Evolutionary conservation across 2,888 invertebrate species (phyloP).

Genomic region (Tetropium fuscum): DNA sequence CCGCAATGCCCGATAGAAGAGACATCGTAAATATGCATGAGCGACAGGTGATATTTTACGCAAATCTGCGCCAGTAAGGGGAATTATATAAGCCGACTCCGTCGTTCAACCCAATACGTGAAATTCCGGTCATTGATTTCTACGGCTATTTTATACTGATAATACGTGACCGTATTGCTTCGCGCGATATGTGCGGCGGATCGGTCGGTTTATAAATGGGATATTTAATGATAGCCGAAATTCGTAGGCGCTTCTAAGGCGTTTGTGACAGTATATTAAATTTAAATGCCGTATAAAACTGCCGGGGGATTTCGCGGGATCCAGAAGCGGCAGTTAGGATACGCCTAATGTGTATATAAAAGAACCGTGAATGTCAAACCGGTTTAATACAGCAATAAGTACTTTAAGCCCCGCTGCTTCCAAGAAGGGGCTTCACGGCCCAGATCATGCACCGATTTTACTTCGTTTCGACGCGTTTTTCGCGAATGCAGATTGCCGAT

Average conservation of each 20-base stretch:
- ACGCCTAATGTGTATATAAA: slow-evolving; percentile 1
- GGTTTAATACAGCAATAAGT: slow-evolving; percentile 1
- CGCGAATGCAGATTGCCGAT: too few species aligned
- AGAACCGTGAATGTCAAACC: neutral
- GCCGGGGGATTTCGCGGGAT: slow-evolving; percentile 1
- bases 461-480: too few species aligned
- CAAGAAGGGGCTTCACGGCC: too few species aligned
- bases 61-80: slow-evolving; percentile 6
- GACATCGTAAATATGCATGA: slow-evolving; percentile 26
- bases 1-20: neutral
- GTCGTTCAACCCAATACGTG: slow-evolving; percentile 33
- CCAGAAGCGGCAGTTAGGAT: neutral
- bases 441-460: too few species aligned
- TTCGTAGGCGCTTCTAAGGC: slow-evolving; percentile 25
- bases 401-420: neutral
- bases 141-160: slow-evolving; percentile 46
- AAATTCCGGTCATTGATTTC: slow-evolving; percentile 46
- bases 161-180: slow-evolving; percentile 39
- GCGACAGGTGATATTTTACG: slow-evolving; percentile 22
- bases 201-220: slow-evolving; percentile 46
- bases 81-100: slow-evolving; percentile 33
- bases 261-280: slow-evolving; percentile 31
- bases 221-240: slow-evolving; percentile 37
- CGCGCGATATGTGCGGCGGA: slow-evolving; percentile 36
- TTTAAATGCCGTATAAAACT: slow-evolving; percentile 8